Evolutionary conservation across 2,113 vertebrate genomes (phyloP), one percentile per base, ranked within the genome.

Genomic region (Arvicanthis niloticus): DNA sequence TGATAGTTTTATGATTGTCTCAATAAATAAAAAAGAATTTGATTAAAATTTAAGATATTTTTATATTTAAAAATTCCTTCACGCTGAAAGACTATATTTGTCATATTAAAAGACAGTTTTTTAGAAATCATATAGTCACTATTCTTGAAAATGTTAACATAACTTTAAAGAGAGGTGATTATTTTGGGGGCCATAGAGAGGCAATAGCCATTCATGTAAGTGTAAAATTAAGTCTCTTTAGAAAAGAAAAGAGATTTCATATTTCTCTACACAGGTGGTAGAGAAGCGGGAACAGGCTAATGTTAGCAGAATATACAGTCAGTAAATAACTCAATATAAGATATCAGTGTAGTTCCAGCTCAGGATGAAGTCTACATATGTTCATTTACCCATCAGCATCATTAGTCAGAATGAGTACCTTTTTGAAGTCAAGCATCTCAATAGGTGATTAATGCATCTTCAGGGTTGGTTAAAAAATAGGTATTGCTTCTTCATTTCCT

Each of bases 181-280:
- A 65, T 7, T 45, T 15, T 65, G 16, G 65, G 9, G 17, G 16
- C 60, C 58, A 7, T n/a, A 31, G 16, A 67, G 24, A 9, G 26
- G 22, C 4, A 68, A 7, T 31, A 51, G 19, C 22, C 31, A 24
- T 11, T 22, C 31, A 15, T 34, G 21, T 68, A 34, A 37, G 7
- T 37, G 0, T 87, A 51, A 68, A 87, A 68, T 4, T 45, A 31
- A 68, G 8, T 68, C 3, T 48, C 8, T 48, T 87, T 51, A 5
- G 2, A 87, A 70, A 34, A 34, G 10, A 42, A 87, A 45, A 87
- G 7, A 51, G 5, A 31, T 34, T 51, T 12, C 10, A 37, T 12
- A 1, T 68, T 51, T 67, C 19, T 56, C 19, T n/a, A n/a, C 0
- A n/a, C 1, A 2, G 6, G 0, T 87, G 5, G 19, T 42, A 37